Evolutionary conservation across 2,888 invertebrate genomes (phyloP).

Genomic region (Sthenelais limicola): DNA sequence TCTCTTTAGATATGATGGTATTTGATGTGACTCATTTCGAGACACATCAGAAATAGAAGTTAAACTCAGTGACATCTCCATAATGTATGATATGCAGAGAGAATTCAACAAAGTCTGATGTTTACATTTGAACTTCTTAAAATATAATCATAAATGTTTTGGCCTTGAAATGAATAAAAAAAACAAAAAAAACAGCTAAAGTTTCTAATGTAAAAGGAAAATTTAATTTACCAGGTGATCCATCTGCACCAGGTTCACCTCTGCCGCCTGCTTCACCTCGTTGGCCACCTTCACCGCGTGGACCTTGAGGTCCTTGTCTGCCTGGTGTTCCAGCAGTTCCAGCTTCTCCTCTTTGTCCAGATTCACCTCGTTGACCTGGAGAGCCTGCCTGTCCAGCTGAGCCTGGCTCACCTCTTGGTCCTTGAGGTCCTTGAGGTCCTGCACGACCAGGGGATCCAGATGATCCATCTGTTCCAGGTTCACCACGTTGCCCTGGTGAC

Average conservation of each 20-base stretch:
- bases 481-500: slow-evolving; percentile 7
- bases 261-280: slow-evolving; percentile 2
- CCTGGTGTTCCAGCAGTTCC: slow-evolving; percentile 47
- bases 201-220: too few relatives aligned
- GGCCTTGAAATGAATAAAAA: too few relatives aligned
- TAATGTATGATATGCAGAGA: too few relatives aligned
- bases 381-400: slow-evolving; percentile 39
- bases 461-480: slow-evolving; percentile 16
- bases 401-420: slow-evolving; percentile 48
- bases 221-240: slow-evolving; percentile 35
- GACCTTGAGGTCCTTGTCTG: slow-evolving; percentile 30
- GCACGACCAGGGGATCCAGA: slow-evolving; percentile 34
- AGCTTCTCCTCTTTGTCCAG: slow-evolving; percentile 45
- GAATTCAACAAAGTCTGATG: too few relatives aligned
- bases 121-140: too few relatives aligned
- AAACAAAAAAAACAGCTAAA: too few relatives aligned
- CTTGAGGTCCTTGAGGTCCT: slow-evolving; percentile 41
- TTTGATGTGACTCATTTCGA: too few relatives aligned
- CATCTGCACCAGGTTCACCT: slow-evolving; percentile 40
- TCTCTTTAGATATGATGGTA: too few relatives aligned
- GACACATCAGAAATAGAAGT: too few relatives aligned
- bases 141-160: too few relatives aligned
- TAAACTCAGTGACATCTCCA: too few relatives aligned
- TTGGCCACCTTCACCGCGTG: slow-evolving; percentile 36
- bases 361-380: slow-evolving; percentile 41